These are phyloP conservation scores for Bembecia ichneumoniformis DNA, from an alignment of 2,888 invertebrate species.

Conservation along the genomic window DNA sequence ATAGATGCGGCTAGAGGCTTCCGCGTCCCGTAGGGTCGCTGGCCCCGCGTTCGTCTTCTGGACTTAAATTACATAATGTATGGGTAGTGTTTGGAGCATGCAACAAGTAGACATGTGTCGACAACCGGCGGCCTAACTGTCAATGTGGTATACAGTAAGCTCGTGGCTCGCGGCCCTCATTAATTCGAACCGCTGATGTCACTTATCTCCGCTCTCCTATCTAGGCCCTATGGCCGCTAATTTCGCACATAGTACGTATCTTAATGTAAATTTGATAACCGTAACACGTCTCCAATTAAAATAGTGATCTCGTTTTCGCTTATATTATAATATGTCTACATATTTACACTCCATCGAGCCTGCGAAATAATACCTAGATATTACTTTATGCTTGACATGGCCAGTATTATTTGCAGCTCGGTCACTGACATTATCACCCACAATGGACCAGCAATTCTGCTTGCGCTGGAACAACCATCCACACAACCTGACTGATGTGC, in stretches of 20 bases:
- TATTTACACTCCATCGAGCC: neutral
- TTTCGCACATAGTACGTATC: slow-evolving; percentile 52
- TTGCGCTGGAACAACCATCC: slow-evolving; percentile 96
- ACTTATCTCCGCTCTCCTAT: slow-evolving; percentile 70
- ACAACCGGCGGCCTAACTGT: slow-evolving; percentile 69
- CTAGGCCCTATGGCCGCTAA: slow-evolving; percentile 71
- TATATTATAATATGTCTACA: slow-evolving; percentile 9
- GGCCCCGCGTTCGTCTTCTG: slow-evolving; percentile 66
- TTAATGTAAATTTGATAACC: slow-evolving; percentile 61
- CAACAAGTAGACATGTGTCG: slow-evolving; percentile 74
- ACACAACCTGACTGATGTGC: slow-evolving; percentile 90
- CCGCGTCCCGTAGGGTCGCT: slow-evolving; percentile 72
- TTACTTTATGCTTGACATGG: slow-evolving; percentile 9
- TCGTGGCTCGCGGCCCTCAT: slow-evolving; percentile 69
- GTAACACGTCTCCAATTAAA: slow-evolving; percentile 54
- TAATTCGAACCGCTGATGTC: slow-evolving; percentile 72
- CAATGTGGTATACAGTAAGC: slow-evolving; percentile 73
- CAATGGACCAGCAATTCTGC: slow-evolving; percentile 89
- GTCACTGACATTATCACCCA: slow-evolving; percentile 72
- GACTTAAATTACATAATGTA: slow-evolving; percentile 73
- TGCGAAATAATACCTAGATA: slow-evolving; percentile 13
- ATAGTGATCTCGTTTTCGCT: slow-evolving; percentile 39
- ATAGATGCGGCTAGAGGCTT: slow-evolving; percentile 71
- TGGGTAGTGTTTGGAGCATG: slow-evolving; percentile 65
- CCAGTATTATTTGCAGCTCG: slow-evolving; percentile 53